Conservation (phyloP, 2,888 invertebrate genomes). For the Fissipunctia ypsillon region DNA sequence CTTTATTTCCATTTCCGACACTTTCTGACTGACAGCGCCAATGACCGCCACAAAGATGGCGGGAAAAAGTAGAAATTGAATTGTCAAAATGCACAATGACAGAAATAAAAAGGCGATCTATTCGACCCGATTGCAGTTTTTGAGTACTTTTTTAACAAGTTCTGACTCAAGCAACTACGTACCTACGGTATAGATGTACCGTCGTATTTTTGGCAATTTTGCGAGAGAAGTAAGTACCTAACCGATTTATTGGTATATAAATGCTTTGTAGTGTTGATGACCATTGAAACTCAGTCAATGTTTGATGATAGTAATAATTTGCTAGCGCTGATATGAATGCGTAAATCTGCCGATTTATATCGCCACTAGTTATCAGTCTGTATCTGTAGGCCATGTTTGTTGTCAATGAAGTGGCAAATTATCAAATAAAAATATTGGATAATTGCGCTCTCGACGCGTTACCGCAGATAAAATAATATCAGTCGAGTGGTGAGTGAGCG, state of each 20-base stretch:
- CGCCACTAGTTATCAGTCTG: conserved; percentile 15
- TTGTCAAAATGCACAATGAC: conserved; percentile 16
- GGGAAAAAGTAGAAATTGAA: conserved; percentile 19
- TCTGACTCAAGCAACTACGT: not conserved
- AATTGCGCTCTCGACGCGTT: conserved; percentile 52
- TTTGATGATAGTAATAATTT: conserved; percentile 6
- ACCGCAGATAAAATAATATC: conserved; percentile 56
- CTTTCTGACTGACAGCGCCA: not conserved
- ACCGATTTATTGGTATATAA: no score
- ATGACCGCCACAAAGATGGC: conserved; percentile 8
- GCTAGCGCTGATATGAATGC: conserved; percentile 13
- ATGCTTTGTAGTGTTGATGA: not conserved
- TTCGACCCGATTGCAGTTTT: not conserved
- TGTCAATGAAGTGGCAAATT: conserved; percentile 28
- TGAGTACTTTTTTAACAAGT: no score
- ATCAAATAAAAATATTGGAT: conserved; percentile 58
- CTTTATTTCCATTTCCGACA: not conserved
- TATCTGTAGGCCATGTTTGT: conserved; percentile 30
- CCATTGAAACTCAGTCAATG: no score
- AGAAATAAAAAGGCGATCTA: not conserved
- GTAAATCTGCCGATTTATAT: conserved; percentile 21
- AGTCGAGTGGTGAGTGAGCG: conserved; percentile 57
- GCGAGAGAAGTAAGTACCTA: not conserved
- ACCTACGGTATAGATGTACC: no score
- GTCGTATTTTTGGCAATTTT: not conserved